phyloP scores from a whole-genome alignment of 2,888 invertebrate species.

The Hyppa rectilinea region DNA sequence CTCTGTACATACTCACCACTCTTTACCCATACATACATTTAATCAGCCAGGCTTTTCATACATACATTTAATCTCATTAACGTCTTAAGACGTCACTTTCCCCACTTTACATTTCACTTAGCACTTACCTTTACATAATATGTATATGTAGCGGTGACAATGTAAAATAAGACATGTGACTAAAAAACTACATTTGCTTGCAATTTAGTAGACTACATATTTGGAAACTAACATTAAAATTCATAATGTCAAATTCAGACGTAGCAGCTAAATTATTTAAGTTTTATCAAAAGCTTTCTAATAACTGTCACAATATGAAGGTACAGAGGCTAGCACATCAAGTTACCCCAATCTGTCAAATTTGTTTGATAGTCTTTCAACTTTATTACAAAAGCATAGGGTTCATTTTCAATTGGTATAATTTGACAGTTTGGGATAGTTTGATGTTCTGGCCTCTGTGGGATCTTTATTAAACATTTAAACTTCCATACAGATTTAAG shows the following conservation, averaged over 20 bases:
- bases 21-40: conserved; percentile 7
- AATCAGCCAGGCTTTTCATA: conserved; percentile 30
- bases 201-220: neutral
- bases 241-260: too few species aligned
- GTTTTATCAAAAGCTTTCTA: neutral
- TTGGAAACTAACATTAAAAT: neutral
- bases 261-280: neutral
- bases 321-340: too few species aligned
- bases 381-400: too few species aligned
- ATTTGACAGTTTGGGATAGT: too few species aligned
- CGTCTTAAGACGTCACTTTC: conserved; percentile 37
- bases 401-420: too few species aligned
- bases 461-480: too few species aligned
- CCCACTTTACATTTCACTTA: conserved; percentile 42
- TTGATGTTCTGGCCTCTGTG: too few species aligned
- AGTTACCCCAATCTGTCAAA: too few species aligned
- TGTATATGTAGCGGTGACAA: conserved; percentile 17
- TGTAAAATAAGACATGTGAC: neutral
- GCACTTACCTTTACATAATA: conserved; percentile 37
- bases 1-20: neutral
- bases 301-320: too few species aligned
- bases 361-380: too few species aligned
- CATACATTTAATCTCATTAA: conserved; percentile 48
- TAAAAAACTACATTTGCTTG: neutral
- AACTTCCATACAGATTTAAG: too few species aligned